A percentile compares a stretch with the other conserved stretches of the same genome.
These are phyloP conservation scores for Lycocerus yunnanus DNA, from an alignment of 2,888 invertebrate species.

Conservation along the genomic window DNA sequence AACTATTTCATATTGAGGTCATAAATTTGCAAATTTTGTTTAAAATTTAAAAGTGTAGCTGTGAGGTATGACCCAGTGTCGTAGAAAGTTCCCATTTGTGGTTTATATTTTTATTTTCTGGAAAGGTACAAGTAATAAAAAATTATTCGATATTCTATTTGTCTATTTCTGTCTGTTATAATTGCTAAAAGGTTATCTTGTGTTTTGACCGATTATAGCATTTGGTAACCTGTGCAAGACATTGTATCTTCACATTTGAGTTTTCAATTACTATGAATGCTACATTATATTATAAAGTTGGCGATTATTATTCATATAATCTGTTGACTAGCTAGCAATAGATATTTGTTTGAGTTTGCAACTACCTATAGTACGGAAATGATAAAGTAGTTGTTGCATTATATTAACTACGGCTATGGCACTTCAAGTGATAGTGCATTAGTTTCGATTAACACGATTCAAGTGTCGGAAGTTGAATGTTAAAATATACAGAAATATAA, in stretches of 20 bases:
- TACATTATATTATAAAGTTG: background rate
- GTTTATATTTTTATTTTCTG: too few relatives aligned
- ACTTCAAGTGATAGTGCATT: slow-evolving; percentile 2
- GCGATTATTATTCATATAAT: background rate
- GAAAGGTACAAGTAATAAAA: too few relatives aligned
- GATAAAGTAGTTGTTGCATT: background rate
- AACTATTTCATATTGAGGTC: too few relatives aligned
- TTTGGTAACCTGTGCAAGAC: background rate
- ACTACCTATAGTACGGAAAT: background rate
- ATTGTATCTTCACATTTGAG: background rate
- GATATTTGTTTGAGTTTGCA: background rate
- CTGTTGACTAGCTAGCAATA: background rate
- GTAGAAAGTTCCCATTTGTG: too few relatives aligned
- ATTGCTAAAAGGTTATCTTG: background rate
- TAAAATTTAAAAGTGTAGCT: too few relatives aligned
- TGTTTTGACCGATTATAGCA: background rate
- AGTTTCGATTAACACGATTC: slow-evolving; percentile 8
- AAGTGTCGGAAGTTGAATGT: background rate
- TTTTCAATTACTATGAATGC: background rate
- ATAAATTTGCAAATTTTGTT: too few relatives aligned
- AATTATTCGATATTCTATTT: too few relatives aligned
- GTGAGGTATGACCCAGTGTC: too few relatives aligned
- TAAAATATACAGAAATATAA: slow-evolving; percentile 12
- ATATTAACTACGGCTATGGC: background rate
- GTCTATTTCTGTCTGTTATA: too few relatives aligned